Evolutionary conservation across 2,797 vertebrate species (phyloP).

Genomic region (Spheniscus humboldti): DNA sequence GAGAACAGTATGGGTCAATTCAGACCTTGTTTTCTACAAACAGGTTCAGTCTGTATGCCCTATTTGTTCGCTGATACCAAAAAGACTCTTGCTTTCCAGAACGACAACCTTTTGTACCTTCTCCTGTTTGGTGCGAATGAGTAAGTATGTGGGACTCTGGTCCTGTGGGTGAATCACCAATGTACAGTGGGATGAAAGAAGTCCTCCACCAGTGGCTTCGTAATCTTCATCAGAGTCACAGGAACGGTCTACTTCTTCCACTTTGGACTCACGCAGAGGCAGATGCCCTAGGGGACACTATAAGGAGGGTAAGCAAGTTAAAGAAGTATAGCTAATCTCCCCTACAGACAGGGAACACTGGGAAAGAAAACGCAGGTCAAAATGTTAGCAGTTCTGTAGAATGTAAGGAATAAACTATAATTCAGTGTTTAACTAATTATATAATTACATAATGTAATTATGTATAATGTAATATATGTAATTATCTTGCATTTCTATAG

Average conservation of each 20-base stretch:
- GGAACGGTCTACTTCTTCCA: constrained; percentile 92
- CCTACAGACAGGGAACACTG: neutral
- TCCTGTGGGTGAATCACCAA: constrained; percentile 88
- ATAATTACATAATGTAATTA: neutral
- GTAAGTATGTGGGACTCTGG: constrained; percentile 93
- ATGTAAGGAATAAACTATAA: neutral
- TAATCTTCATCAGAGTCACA: constrained; percentile 97
- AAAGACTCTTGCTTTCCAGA: neutral
- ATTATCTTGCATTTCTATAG: neutral
- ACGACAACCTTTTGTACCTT: constrained; percentile 76
- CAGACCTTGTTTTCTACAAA: neutral
- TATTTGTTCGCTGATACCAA: neutral
- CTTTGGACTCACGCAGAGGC: constrained; percentile 78
- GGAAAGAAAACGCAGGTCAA: neutral
- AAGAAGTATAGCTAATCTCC: neutral
- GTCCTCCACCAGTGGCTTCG: constrained; percentile 80
- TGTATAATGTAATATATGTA: too few species aligned
- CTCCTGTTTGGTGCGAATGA: constrained; percentile 93
- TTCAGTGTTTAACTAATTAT: neutral
- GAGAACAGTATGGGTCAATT: neutral
- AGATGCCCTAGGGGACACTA: constrained; percentile 89
- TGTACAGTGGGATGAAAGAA: constrained; percentile 91
- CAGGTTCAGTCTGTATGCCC: neutral
- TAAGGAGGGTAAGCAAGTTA: neutral
- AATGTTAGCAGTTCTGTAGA: neutral